Evolutionary conservation across 2,797 vertebrate genomes (phyloP).

Genomic region (Sebastes baramenuke): DNA sequence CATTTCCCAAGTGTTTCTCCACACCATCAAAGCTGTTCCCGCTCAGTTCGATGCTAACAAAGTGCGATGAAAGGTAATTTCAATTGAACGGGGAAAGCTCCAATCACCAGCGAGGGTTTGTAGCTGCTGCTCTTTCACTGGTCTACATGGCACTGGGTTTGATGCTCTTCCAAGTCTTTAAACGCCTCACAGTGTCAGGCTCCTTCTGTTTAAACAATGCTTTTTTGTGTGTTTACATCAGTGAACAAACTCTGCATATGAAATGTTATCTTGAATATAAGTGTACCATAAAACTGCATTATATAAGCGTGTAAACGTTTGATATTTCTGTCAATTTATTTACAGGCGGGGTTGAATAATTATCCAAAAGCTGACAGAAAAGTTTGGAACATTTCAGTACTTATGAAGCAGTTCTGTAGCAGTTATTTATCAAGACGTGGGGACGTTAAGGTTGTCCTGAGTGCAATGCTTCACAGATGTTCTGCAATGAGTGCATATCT

Average conservation of each 20-base stretch:
- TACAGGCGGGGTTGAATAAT: conserved; percentile 19
- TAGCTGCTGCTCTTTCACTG: conserved; percentile 9
- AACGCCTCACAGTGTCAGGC: background rate
- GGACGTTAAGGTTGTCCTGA: conserved; percentile 57
- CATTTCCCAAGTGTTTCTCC: conserved; percentile 55
- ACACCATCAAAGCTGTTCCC: conserved; percentile 50
- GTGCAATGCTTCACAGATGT: conserved; percentile 76
- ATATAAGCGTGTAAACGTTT: conserved; percentile 19
- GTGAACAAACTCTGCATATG: conserved; percentile 1
- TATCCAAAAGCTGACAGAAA: conserved; percentile 19
- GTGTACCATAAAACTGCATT: background rate
- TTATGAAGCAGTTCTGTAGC: conserved; percentile 25
- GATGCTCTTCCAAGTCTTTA: conserved; percentile 1
- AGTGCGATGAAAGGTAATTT: conserved; percentile 45
- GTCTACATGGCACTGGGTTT: background rate
- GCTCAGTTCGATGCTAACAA: conserved; percentile 18
- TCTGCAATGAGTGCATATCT: conserved; percentile 45
- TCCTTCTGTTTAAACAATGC: conserved; percentile 8
- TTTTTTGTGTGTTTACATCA: conserved; percentile 38
- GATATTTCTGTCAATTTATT: conserved; percentile 33
- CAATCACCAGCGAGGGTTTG: conserved; percentile 5
- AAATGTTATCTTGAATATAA: conserved; percentile 17
- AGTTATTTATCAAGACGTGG: conserved; percentile 52
- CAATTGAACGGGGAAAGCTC: conserved; percentile 29
- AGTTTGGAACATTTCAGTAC: conserved; percentile 8